phyloP scores from a whole-genome alignment of 2,113 vertebrate genomes.

The Hucho hucho region DNA sequence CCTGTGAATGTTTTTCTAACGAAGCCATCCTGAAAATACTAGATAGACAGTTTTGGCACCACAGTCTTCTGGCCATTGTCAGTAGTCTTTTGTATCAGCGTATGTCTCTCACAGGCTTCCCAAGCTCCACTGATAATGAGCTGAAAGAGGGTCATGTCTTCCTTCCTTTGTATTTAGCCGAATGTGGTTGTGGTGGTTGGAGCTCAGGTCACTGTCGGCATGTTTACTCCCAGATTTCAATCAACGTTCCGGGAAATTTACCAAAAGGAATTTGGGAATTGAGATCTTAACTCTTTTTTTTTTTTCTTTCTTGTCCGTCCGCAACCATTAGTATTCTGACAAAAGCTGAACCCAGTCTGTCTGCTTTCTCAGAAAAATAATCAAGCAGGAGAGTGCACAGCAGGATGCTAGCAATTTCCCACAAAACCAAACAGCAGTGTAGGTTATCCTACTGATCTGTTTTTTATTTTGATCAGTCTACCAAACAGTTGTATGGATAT shows the following conservation, averaged over 20 bases:
- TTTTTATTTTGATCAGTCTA: constrained; percentile 35
- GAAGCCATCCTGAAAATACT: not conserved
- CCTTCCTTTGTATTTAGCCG: constrained; percentile 42
- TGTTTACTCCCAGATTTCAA: constrained; percentile 62
- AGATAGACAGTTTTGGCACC: constrained; percentile 30
- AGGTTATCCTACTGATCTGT: constrained; percentile 21
- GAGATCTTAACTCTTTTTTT: constrained; percentile 32
- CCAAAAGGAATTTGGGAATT: constrained; percentile 60
- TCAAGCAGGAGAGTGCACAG: not conserved
- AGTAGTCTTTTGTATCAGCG: not conserved
- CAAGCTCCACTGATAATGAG: constrained; percentile 36
- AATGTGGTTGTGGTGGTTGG: constrained; percentile 22
- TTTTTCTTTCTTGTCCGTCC: not conserved
- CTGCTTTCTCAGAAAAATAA: constrained; percentile 10
- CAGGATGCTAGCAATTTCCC: not conserved
- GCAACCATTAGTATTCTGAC: not conserved
- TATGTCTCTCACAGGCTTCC: constrained; percentile 2
- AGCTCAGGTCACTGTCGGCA: constrained; percentile 28
- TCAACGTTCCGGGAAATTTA: constrained; percentile 60
- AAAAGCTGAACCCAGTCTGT: not conserved
- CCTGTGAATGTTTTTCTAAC: constrained; percentile 6
- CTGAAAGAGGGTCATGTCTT: constrained; percentile 27
- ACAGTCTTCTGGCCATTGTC: constrained; percentile 30
- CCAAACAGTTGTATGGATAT: constrained; percentile 21
- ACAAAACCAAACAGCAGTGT: not conserved